These are phyloP conservation scores for Aleiodes leptofemur DNA, from an alignment of 2,888 invertebrate species.

Conservation along the genomic window DNA sequence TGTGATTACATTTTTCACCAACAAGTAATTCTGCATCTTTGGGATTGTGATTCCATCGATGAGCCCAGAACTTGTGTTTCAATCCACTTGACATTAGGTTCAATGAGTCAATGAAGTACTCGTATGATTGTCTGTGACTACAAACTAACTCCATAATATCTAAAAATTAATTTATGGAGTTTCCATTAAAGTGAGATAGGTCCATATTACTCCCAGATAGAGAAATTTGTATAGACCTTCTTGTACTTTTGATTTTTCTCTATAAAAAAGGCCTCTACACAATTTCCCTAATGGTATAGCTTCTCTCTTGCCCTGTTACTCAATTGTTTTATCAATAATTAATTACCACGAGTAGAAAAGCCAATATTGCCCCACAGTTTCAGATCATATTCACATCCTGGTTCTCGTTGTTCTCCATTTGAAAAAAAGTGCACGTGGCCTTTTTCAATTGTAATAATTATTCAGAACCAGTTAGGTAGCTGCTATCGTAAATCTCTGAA, in stretches of 20 bases:
- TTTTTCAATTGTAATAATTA: slow-evolving; percentile 56
- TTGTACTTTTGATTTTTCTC: no score
- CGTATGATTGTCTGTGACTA: slow-evolving; percentile 80
- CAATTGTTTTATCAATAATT: neutral
- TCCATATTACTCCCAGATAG: no score
- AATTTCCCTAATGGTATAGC: no score
- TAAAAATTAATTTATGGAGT: slow-evolving; percentile 59
- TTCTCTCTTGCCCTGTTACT: neutral
- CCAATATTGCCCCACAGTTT: neutral
- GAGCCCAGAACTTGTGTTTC: slow-evolving; percentile 78
- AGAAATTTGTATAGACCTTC: no score
- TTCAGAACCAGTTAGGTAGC: no score
- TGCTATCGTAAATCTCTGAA: no score
- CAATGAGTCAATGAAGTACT: slow-evolving; percentile 79
- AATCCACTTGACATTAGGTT: slow-evolving; percentile 59
- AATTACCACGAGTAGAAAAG: no score
- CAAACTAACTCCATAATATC: slow-evolving; percentile 78
- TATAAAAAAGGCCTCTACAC: no score
- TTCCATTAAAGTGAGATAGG: no score
- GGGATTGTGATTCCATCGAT: slow-evolving; percentile 77
- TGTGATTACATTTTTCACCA: slow-evolving; percentile 70
- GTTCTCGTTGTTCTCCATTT: slow-evolving; percentile 82
- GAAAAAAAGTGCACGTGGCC: slow-evolving; percentile 83
- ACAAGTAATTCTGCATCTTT: slow-evolving; percentile 75
- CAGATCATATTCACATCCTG: slow-evolving; percentile 77